Evolutionary conservation across 2,888 invertebrate genomes (phyloP), one percentile per base, ranked within the genome.

Genomic region (Capitulum mitella): DNA sequence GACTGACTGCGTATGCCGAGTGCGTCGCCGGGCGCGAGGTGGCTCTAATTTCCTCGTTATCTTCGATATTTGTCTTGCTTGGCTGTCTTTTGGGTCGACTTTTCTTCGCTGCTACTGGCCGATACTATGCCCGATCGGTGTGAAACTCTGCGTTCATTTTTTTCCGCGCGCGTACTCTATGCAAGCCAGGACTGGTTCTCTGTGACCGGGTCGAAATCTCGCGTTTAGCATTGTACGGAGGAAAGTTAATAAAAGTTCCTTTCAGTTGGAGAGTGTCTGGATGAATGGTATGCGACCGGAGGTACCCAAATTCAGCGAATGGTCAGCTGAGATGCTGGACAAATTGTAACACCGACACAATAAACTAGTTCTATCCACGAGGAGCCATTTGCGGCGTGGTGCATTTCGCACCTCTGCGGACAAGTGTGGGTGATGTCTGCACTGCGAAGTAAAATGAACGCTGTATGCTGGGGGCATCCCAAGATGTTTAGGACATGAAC

Each of bases 241-340:
- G 70, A 37, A 10, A 70, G 16, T 37, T 70, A 70, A 70, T 70
- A 70, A 70, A 70, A 37, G 37, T 70, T 70, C 70, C 34, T 70
- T 70, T 70, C 70, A 37, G 34, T 70, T 70, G 29, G 16, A 61
- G n/a, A n/a, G n/a, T n/a, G n/a, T n/a, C n/a, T n/a, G n/a, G n/a
- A n/a, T n/a, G n/a, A n/a, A n/a, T n/a, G n/a, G n/a, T n/a, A n/a
- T n/a, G n/a, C n/a, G n/a, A n/a, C n/a, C n/a, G n/a, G n/a, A n/a
- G n/a, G n/a, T n/a, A n/a, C n/a, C n/a, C n/a, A n/a, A n/a, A n/a
- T n/a, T n/a, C n/a, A n/a, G n/a, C n/a, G n/a, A n/a, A n/a, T n/a
- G n/a, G n/a, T n/a, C n/a, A n/a, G n/a, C n/a, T n/a, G n/a, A n/a
- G n/a, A n/a, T n/a, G n/a, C n/a, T n/a, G n/a, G n/a, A n/a, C n/a